Evolutionary conservation across 92 coral and sea anemone species (phyloP), one percentile per base, ranked within the genome.

Genomic region (Zoanthus solanderi): DNA sequence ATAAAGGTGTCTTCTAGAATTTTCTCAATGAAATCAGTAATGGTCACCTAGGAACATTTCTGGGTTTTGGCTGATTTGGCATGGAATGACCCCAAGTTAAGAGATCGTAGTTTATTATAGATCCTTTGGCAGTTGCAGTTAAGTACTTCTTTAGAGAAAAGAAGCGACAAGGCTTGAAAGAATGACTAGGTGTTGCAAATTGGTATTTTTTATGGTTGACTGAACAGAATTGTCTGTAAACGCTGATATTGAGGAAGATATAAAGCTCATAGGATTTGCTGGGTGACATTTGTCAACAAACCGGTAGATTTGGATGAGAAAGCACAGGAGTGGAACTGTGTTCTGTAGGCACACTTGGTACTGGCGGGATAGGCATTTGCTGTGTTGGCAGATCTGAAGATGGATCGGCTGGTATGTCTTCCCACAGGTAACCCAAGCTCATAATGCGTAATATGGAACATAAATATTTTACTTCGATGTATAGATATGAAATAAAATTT

Each of bases 281-380:
- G 73, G n/a, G n/a, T 67, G 73, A 67, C n/a, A 67, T 67, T 67
- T 67, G 42, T 30, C 73, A 32, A 67, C 37, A 32, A 67, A 28
- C 42, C 5, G 73, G 73, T 67, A 67, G 44, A 67, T 67, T 32
- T 67, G 42, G 73, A 67, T 67, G 42, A 32, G 73, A 67, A 67
- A 67, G 18, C 1, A 9, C 37, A 1, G 17, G 71, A 16, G 71
- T 67, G 73, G 44, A n/a, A 67, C 9, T 67, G 44, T 67, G 6
- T 67, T 67, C 42, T 28, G 73, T 23, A 32, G 44, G 73, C 15
- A 30, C n/a, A 32, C 32, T 67, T 67, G 73, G 44, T 67, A 32
- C 73, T 67, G 9, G 73, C 73, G 0, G 73, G 73, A 67, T 67
- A 28, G 73, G 13, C 37, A 67, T 23, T 67, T 67, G 72, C 71